Evolutionary conservation across 2,797 vertebrate genomes (phyloP).

Genomic region (Heliangelus exortis): DNA sequence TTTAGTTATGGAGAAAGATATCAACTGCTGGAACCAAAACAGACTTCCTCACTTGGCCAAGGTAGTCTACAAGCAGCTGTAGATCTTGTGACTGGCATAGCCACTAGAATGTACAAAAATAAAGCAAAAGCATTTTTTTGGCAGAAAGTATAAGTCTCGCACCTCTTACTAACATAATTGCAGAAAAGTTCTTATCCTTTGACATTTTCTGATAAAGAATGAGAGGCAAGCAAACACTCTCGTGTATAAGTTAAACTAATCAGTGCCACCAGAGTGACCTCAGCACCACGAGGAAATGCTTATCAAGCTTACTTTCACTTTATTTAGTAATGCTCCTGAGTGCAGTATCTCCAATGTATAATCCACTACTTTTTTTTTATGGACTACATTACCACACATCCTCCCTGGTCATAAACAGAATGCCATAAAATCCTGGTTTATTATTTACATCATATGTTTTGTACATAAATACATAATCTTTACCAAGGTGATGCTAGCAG

Average conservation of each 20-base stretch:
- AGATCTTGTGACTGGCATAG: not conserved
- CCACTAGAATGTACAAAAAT: accelerated
- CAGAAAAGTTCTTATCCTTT: not conserved
- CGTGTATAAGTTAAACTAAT: not conserved
- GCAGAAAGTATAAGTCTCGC: not conserved
- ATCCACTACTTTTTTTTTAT: not conserved
- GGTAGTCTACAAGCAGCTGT: not conserved
- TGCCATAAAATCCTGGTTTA: not conserved
- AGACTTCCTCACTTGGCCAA: accelerated
- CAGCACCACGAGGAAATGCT: not conserved
- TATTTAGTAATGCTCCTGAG: not conserved
- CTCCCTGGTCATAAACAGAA: not conserved
- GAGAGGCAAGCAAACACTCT: not conserved
- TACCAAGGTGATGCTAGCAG: not conserved
- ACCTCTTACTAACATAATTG: not conserved
- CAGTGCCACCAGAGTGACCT: not conserved
- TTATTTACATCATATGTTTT: not conserved
- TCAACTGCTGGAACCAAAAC: not conserved
- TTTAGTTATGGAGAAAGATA: not conserved
- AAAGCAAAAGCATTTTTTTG: not conserved
- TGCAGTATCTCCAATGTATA: not conserved
- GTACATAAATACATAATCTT: not conserved
- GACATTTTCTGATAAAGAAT: not conserved
- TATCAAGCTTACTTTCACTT: not conserved
- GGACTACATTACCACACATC: accelerated